These are phyloP conservation scores for Chloroceryle inda DNA, from an alignment of 2,797 vertebrate genomes.

Conservation along the genomic window DNA sequence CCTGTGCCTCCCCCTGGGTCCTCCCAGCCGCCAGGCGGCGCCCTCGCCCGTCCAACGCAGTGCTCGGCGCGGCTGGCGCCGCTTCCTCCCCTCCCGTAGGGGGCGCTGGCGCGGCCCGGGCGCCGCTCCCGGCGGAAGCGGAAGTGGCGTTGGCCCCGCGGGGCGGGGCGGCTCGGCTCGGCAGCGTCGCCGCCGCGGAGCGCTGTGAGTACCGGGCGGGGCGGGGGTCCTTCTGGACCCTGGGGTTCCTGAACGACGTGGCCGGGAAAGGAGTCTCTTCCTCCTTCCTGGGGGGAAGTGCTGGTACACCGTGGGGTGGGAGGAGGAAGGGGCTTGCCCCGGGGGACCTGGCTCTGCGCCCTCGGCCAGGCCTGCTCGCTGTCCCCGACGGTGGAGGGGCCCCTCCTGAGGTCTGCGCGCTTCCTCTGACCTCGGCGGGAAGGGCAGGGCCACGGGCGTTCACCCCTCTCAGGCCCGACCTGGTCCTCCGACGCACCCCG, in stretches of 20 bases:
- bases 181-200: slow-evolving; percentile 13
- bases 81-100: not conserved
- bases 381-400: not conserved
- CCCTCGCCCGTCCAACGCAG: too few species aligned
- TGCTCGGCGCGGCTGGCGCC: not conserved
- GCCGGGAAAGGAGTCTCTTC: not conserved
- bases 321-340: not conserved
- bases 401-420: not conserved
- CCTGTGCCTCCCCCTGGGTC: not conserved
- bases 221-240: not conserved
- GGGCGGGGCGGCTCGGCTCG: not conserved
- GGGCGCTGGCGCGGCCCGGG: too few species aligned
- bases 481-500: not conserved
- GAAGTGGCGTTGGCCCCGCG: not conserved
- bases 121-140: not conserved
- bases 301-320: not conserved
- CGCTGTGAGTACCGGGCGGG: not conserved
- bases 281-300: too few species aligned
- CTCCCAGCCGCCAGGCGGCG: not conserved
- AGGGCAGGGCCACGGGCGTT: not conserved
- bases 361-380: not conserved
- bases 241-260: accelerated
- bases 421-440: not conserved
- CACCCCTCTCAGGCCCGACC: not conserved
- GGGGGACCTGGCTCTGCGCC: not conserved